Evolutionary conservation across 2,113 vertebrate species (phyloP).

Genomic region (Nothoprocta pentlandii): DNA sequence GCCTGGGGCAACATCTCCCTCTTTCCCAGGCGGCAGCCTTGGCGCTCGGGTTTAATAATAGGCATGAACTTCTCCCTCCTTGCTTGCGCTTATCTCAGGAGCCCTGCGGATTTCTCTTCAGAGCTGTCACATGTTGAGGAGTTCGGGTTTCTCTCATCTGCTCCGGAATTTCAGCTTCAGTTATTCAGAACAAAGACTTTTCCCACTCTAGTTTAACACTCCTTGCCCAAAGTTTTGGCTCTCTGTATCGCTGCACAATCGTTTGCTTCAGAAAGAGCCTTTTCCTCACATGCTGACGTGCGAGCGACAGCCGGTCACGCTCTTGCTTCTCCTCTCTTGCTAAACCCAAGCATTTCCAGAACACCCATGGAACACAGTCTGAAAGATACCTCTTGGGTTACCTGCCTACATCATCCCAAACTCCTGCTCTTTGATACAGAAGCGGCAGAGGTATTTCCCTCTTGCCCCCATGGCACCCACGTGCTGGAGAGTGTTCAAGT

Average conservation of each 20-base stretch:
- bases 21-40: background rate
- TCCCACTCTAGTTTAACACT: constrained; percentile 17
- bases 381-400: background rate
- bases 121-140: background rate
- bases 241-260: background rate
- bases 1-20: background rate
- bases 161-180: background rate
- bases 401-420: background rate
- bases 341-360: constrained; percentile 31
- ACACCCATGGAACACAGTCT: background rate
- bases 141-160: background rate
- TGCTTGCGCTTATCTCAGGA: background rate
- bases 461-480: background rate
- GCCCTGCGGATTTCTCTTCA: background rate
- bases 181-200: constrained; percentile 47
- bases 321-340: constrained; percentile 10
- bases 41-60: background rate
- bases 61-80: background rate
- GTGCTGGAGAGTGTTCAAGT: background rate
- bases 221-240: constrained; percentile 11
- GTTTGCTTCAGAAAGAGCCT: constrained; percentile 23
- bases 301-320: background rate
- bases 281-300: constrained; percentile 5
- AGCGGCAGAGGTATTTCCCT: background rate
- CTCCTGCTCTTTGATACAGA: background rate